Evolutionary conservation across 2,113 vertebrate species (phyloP).

Genomic region (Centropus bengalensis): DNA sequence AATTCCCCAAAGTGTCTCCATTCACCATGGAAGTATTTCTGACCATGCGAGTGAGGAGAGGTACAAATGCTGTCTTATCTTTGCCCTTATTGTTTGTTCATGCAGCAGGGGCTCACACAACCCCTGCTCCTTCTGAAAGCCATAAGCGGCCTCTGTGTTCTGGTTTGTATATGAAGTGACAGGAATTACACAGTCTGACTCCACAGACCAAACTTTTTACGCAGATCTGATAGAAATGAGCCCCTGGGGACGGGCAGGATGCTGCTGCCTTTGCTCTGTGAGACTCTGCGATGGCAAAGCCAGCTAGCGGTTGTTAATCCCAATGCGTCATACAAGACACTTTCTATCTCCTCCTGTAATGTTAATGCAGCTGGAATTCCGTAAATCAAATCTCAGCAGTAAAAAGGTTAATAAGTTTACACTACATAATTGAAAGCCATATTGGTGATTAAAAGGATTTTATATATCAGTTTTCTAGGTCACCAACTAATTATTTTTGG

Average conservation of each 20-base stretch:
- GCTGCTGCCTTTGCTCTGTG: conserved; percentile 16
- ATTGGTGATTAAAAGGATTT: conserved; percentile 84
- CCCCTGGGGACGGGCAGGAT: background rate
- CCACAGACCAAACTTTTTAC: background rate
- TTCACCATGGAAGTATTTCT: background rate
- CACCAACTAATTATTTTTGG: conserved; percentile 83
- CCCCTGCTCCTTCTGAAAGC: conserved; percentile 1
- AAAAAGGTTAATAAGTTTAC: conserved; percentile 86
- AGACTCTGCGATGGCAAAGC: background rate
- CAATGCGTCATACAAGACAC: conserved; percentile 42
- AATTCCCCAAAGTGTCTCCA: background rate
- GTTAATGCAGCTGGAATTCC: conserved; percentile 74
- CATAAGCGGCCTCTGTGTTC: background rate
- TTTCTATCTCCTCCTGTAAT: conserved; percentile 68
- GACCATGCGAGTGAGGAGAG: background rate
- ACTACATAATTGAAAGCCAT: conserved; percentile 82
- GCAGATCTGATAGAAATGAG: background rate
- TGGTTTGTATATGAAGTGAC: background rate
- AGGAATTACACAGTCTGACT: background rate
- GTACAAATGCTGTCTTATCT: background rate
- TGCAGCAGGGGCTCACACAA: background rate
- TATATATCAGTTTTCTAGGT: conserved; percentile 83
- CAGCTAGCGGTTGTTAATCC: conserved; percentile 59
- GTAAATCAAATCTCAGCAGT: conserved; percentile 81
- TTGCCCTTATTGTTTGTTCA: background rate